Base-by-base conservation (phyloP, 2,113 vertebrate species). In the Motacilla tschutschensis region DNA sequence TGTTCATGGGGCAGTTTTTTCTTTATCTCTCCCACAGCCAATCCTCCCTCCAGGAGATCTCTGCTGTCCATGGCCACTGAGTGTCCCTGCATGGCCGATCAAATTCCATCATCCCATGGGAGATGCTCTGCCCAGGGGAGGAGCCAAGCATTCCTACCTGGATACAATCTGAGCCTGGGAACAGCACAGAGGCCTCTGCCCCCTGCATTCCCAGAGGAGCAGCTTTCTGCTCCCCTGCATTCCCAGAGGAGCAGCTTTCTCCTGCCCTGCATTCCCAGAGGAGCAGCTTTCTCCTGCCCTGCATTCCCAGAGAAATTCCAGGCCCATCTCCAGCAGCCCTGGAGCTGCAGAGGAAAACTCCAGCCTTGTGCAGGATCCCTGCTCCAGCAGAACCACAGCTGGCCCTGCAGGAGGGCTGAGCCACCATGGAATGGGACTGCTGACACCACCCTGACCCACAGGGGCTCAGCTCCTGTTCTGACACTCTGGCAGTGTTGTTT, bases 381-480 rank as follows among this genome's bases (percentile, higher is more conserved):
- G 53, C 53, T 54, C 2, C 53, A 54, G 31, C 51, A 54, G 51
- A n/a, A 2, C 12, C 51, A 54, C 31, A 21, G 19, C 53, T 54
- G 53, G 53, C 31, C 14, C 53, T 54, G 53, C 53, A 33, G 31
- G 53, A 54, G 53, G 51, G 53, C 53, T 54, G 51, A n/a, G 31
- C 53, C 53, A 3, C 31, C 31, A 2, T n/a, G 19, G 51, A 2
- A 54, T 54, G 53, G 53, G 4, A 8, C 53, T 54, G 53, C n/a
- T 8, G 19, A 4, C 53, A 33, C 31, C 53, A 13, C 24, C 53
- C 53, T 54, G 53, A 14, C 31, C 3, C 53, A 54, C 53, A 7
- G 31, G 8, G 7, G 19, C 13, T 0, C 31, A 54, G 31, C 12
- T 2, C 8, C 0, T 54, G 5, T 0, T 54, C 53, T 54, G 8